Evolutionary conservation across 1,140 invertebrate genomes (phyloP), one percentile per base, ranked within the genome.

Genomic region (Streblospio benedicti): DNA sequence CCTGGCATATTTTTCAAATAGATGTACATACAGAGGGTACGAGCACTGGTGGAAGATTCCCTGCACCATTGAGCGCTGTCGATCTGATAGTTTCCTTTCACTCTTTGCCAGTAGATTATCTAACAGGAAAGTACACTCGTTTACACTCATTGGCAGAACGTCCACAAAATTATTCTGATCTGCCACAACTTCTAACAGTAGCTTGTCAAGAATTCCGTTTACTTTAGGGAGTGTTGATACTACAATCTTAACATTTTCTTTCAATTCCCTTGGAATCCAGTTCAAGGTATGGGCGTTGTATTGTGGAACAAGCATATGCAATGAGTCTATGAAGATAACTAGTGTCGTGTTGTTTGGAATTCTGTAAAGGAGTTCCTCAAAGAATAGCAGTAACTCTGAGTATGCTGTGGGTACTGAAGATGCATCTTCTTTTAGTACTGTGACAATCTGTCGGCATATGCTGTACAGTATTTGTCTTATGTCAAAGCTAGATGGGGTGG

Each of bases 11-110:
- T 76, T 74, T 63, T 74, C 75, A 0, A 97, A 92, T 23, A 99
- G 79, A 79, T 97, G 97, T 0, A 97, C 92, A 72, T 97, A 97
- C 38, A 99, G 93, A 0, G 95, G 94, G 43, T 97, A 78, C 2
- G 93, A 96, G 72, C 94, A 99, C 68, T 91, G 88, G 16, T 85
- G 86, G 41, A 98, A 75, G 3, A 81, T 93, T 71, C 96, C 96
- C 23, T 89, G 87, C 0, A 98, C 77, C 49, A 88, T 83, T 92
- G 91, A 96, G 72, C 98, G 94, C 23, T 66, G 63, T 9, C 69
- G 62, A 2, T 73, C 93, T 18, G 0, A 60, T 25, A 4, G 66
- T 67, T 0, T 74, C 16, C 47, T 52, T 55, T 33, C 69, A 60
- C 12, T 64, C 61, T 59, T 60, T 57, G 23, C 60, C 0, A 76